Evolutionary conservation across 2,888 invertebrate genomes (phyloP), one percentile per base, ranked within the genome.

Genomic region (Pantelozetes paolii): DNA sequence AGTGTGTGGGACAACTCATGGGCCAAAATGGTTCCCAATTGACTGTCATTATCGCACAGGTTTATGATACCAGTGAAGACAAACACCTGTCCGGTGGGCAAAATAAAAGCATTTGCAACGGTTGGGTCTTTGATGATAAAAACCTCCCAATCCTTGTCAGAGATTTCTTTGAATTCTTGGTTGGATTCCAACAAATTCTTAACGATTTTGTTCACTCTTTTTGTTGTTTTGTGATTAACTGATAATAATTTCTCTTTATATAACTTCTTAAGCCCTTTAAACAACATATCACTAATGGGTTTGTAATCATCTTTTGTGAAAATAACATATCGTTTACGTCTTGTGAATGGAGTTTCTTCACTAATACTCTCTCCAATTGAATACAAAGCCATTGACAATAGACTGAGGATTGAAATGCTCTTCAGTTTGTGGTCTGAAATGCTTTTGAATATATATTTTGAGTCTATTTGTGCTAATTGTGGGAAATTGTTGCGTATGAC

Each of bases 1-100:
- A 87, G 78, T 11, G 84, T 84, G 80, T 88, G 87, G 30, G 87
- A 83, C 82, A 88, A 85, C 81, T 88, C 87, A 80, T 88, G 87
- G 11, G 85, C 85, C 57, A 88, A 78, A 62, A 87, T 82, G 40
- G 85, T 81, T 50, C 84, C 86, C 36, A 88, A 80, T 78, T 87
- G 85, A 79, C 87, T 86, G 40, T 85, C 83, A 77, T 82, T 84
- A 74, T 81, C 80, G 57, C 83, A 82, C 23, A 85, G 78, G 1
- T 84, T 79, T 30, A 88, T 78, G 78, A 86, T 81, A 20, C 87
- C 87, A 70, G 83, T 81, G 77, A 83, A 85, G 1, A 87, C 84
- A 80, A 87, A 86, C 70, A 88, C 85, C 78, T 85, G 83, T 20
- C 87, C 87, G 80, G 85, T 84, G 18, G 86, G 86, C 72, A 87